Percentiles rank a stretch among this genome's conserved stretches.
phyloP scores from a whole-genome alignment of 2,888 invertebrate genomes.

The Mesorhabditis sp. region DNA sequence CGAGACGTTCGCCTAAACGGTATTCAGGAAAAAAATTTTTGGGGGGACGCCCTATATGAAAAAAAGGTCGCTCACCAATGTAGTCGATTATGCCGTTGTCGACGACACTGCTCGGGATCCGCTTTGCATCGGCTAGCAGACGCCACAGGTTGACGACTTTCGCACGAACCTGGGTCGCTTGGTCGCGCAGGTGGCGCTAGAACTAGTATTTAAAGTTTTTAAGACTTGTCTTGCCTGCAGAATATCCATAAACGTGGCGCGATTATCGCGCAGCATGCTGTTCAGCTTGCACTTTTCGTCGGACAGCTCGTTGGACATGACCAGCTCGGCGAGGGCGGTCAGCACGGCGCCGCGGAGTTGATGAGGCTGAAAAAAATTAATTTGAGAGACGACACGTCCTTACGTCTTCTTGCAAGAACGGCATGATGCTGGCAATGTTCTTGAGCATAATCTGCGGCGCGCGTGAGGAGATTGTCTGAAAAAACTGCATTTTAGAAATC shows the following conservation, averaged over 20 bases:
- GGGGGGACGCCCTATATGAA: no score
- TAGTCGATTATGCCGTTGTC: neutral
- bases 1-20: neutral
- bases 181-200: neutral
- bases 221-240: neutral
- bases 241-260: neutral
- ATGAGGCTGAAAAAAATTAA: neutral
- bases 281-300: neutral
- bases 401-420: constrained; percentile 3
- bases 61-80: neutral
- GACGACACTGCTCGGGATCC: neutral
- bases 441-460: neutral
- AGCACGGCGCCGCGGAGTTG: neutral
- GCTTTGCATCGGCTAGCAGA: neutral
- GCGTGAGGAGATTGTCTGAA: neutral
- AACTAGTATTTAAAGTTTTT: neutral
- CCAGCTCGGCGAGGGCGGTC: neutral
- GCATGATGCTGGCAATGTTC: neutral
- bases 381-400: neutral
- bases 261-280: neutral
- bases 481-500: neutral
- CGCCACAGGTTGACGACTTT: neutral
- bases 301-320: neutral
- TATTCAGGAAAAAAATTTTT: no score
- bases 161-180: neutral